These are phyloP conservation scores for Menura novaehollandiae DNA, from an alignment of 2,113 vertebrate species.

Conservation along the genomic window DNA sequence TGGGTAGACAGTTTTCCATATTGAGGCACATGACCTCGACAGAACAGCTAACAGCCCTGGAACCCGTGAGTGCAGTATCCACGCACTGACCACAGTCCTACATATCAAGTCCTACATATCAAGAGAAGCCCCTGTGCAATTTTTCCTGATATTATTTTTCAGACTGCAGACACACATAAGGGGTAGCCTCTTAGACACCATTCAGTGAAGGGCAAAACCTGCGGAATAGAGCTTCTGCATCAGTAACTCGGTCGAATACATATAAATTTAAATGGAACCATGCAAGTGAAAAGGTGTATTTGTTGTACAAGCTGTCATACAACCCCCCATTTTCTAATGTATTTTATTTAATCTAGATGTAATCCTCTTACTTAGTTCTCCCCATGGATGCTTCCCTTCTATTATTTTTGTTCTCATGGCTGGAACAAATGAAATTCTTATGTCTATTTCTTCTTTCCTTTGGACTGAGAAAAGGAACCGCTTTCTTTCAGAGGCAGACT, in stretches of 20 bases:
- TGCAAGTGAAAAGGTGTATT: background rate
- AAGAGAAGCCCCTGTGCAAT: background rate
- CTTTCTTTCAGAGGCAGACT: conserved; percentile 6
- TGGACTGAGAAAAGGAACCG: background rate
- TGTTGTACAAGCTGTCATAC: background rate
- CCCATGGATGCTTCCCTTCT: background rate
- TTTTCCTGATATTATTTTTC: background rate
- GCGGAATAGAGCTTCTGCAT: background rate
- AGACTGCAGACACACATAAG: rapidly evolving
- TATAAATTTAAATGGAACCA: background rate
- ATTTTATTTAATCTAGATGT: background rate
- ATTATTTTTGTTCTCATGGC: background rate
- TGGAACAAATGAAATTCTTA: background rate
- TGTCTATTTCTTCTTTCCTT: background rate
- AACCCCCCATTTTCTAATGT: background rate
- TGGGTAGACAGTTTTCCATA: background rate
- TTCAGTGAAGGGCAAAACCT: background rate
- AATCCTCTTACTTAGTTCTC: background rate
- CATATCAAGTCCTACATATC: background rate
- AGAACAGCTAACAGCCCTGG: background rate
- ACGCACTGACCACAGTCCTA: background rate
- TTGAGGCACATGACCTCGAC: rapidly evolving
- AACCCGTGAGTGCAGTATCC: background rate
- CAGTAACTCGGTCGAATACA: background rate
- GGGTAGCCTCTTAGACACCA: background rate